phyloP scores from a whole-genome alignment of 2,888 invertebrate species.

The Drosophila lacicola region DNA sequence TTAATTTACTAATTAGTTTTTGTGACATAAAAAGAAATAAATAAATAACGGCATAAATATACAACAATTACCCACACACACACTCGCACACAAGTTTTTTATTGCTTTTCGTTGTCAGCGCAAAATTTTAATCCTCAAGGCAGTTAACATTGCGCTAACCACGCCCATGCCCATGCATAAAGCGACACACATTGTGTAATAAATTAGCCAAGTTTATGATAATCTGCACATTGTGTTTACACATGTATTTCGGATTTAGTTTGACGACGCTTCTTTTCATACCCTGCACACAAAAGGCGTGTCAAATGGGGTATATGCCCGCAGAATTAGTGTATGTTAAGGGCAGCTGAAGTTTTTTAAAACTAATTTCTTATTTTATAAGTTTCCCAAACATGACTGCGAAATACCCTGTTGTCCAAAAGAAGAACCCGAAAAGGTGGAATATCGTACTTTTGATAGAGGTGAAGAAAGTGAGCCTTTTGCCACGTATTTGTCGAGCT shows the following conservation, averaged over 20 bases:
- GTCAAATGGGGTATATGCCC: neutral
- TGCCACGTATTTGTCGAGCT: too few species aligned
- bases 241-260: slow-evolving; percentile 70
- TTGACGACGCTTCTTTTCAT: slow-evolving; percentile 19
- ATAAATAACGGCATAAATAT: slow-evolving; percentile 39
- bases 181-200: slow-evolving; percentile 54
- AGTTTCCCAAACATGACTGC: too few species aligned
- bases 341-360: too few species aligned
- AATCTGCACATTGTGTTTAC: slow-evolving; percentile 67
- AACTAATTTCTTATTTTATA: too few species aligned
- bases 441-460: too few species aligned
- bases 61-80: neutral
- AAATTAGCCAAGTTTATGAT: slow-evolving; percentile 69
- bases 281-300: neutral
- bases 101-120: slow-evolving; percentile 45
- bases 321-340: too few species aligned
- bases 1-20: slow-evolving; percentile 57
- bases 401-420: too few species aligned
- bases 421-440: too few species aligned
- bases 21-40: slow-evolving; percentile 25
- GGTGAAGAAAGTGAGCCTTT: too few species aligned
- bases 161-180: slow-evolving; percentile 37
- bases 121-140: slow-evolving; percentile 48
- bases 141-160: slow-evolving; percentile 23
- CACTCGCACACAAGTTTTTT: slow-evolving; percentile 13